Conservation (phyloP, 92 coral and sea anemone genomes). For the Paragorgia papillata region DNA sequence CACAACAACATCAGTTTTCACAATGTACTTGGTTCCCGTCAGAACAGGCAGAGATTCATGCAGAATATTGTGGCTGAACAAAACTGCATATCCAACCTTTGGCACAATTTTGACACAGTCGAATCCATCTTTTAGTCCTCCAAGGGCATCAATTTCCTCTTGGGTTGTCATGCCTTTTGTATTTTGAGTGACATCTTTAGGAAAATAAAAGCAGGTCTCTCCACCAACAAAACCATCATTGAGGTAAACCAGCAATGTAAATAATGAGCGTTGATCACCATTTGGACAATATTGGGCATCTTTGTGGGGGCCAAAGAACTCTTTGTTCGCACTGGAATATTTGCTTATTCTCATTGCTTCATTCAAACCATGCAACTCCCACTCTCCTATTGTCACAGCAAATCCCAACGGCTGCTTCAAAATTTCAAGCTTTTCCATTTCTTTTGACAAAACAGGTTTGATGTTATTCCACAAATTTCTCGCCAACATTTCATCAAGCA, state of each 20-base stretch:
- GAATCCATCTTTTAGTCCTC: conserved; percentile 24
- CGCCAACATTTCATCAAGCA: conserved; percentile 8
- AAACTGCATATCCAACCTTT: conserved; percentile 23
- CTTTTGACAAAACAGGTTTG: background rate
- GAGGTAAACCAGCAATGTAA: conserved; percentile 25
- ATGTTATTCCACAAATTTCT: conserved; percentile 16
- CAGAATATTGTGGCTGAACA: conserved; percentile 20
- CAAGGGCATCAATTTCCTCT: conserved; percentile 19
- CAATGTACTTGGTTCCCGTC: conserved; percentile 4
- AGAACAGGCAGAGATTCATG: conserved; percentile 32
- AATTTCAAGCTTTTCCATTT: conserved; percentile 5
- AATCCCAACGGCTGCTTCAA: conserved; percentile 22
- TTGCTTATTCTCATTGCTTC: conserved; percentile 39
- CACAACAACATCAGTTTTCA: conserved; percentile 45
- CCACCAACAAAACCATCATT: conserved; percentile 34
- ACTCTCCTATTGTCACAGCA: conserved; percentile 28
- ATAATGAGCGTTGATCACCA: conserved; percentile 30
- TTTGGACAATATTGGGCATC: conserved; percentile 43
- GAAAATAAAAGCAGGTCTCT: conserved; percentile 39
- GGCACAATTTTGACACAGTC: conserved; percentile 12
- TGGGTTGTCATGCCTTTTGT: conserved; percentile 29
- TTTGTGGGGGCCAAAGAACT: conserved; percentile 28
- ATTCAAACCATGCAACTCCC: conserved; percentile 42
- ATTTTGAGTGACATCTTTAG: background rate
- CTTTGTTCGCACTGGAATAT: conserved; percentile 15